These are phyloP conservation scores for Neodiprion fabricii DNA, from an alignment of 1,140 invertebrate species.

Conservation along the genomic window DNA sequence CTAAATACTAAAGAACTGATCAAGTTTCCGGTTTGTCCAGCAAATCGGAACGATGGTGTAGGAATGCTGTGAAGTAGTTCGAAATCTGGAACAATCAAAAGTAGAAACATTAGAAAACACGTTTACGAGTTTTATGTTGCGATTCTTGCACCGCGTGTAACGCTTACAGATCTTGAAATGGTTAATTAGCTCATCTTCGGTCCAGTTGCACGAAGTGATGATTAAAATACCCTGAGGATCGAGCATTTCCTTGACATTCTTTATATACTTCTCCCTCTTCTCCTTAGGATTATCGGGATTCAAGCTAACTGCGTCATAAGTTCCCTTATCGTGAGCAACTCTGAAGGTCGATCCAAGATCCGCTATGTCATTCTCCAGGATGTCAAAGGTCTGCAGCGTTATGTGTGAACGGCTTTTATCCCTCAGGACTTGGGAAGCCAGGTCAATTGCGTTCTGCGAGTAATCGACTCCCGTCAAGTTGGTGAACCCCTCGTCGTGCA, in stretches of 20 bases:
- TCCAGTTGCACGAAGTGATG: slow-evolving; percentile 96
- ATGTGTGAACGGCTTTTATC: slow-evolving; percentile 60
- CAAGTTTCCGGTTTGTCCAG: slow-evolving; percentile 80
- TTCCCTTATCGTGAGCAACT: slow-evolving; percentile 88
- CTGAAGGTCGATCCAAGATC: slow-evolving; percentile 60
- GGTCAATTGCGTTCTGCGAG: slow-evolving; percentile 75
- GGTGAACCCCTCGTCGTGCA: slow-evolving; percentile 76
- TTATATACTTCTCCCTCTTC: slow-evolving; percentile 73
- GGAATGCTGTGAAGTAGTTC: slow-evolving; percentile 70
- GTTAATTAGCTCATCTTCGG: slow-evolving; percentile 77
- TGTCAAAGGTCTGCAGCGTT: slow-evolving; percentile 68
- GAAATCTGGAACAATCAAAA: slow-evolving; percentile 65
- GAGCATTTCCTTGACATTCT: slow-evolving; percentile 70
- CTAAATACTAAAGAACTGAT: slow-evolving; percentile 80
- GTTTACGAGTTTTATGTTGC: slow-evolving; percentile 19
- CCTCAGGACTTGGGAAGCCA: slow-evolving; percentile 73
- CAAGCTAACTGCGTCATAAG: slow-evolving; percentile 91
- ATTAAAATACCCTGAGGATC: slow-evolving; percentile 73
- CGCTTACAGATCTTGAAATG: slow-evolving; percentile 71
- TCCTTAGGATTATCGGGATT: slow-evolving; percentile 71
- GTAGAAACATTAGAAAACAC: slow-evolving; percentile 28
- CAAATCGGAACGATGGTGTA: slow-evolving; percentile 83
- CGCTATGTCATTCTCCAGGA: slow-evolving; percentile 56
- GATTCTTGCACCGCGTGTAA: slow-evolving; percentile 5
- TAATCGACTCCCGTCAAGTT: slow-evolving; percentile 87